Conservation (phyloP, 2,888 invertebrate genomes). For the Papilio gigon region DNA sequence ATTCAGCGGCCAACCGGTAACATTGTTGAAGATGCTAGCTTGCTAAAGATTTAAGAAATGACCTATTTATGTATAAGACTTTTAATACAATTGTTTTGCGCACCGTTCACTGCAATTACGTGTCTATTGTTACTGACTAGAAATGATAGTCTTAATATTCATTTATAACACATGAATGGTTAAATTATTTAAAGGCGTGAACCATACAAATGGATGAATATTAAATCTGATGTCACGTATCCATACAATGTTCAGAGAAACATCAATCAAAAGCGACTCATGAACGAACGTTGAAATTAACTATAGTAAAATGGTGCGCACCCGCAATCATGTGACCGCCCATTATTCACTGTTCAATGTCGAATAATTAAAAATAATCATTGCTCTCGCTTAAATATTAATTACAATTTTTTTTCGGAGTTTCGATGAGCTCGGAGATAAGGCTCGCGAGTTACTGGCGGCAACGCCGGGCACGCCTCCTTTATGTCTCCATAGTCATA, state of each 20-base stretch:
- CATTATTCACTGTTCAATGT: constrained; percentile 43
- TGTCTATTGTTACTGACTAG: constrained; percentile 3
- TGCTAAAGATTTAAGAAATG: no score
- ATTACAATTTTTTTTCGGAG: constrained; percentile 49
- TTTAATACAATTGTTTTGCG: no score
- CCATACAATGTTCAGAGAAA: background rate
- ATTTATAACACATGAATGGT: constrained; percentile 20
- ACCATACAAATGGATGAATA: constrained; percentile 26
- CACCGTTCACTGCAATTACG: background rate
- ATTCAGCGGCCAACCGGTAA: background rate
- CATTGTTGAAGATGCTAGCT: background rate
- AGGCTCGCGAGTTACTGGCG: constrained; percentile 32
- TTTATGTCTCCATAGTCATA: constrained; percentile 27
- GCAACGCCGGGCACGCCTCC: constrained; percentile 40
- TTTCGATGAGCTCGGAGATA: constrained; percentile 40
- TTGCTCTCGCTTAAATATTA: constrained; percentile 65
- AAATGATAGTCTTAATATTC: constrained; percentile 8
- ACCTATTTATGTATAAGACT: no score
- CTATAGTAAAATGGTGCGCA: constrained; percentile 24
- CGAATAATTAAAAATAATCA: constrained; percentile 64
- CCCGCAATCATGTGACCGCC: constrained; percentile 14
- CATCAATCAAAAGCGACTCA: constrained; percentile 33
- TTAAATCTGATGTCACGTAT: background rate
- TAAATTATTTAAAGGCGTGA: constrained; percentile 25
- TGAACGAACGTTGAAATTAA: constrained; percentile 3